Base-by-base conservation (phyloP, 2,113 vertebrate genomes). In the Poeciliopsis occidentalis region DNA sequence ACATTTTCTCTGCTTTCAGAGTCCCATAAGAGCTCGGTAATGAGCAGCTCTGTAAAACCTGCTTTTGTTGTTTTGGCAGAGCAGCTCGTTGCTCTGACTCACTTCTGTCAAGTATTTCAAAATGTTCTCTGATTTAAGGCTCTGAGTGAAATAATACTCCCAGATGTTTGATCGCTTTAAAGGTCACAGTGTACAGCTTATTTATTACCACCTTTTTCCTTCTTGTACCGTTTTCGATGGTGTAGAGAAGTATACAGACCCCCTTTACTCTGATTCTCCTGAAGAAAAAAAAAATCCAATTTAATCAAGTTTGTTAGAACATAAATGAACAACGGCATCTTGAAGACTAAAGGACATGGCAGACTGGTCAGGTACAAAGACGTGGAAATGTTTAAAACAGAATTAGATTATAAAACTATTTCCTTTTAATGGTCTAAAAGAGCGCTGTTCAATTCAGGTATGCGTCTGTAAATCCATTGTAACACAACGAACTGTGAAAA, bases 111-210 rank as follows among this genome's bases (percentile, higher is more conserved):
- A 34, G 3, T 64, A 10, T 69, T 30, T 12, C 29, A 66, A 69
- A 65, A 80, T n/a, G 34, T 69, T 29, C 69, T 51, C 47, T 71
- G 47, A 66, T 82, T 70, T 75, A 57, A 77, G 37, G 2, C 72
- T 66, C 60, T 8, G 24, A 74, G n/a, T 77, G 0, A 3, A 8
- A 78, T 73, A 57, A n/a, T 71, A 44, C 72, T 71, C 69, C 69
- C 31, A 63, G 13, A 39, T 51, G 47, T 64, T 30, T 64, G 64
- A 80, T 76, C 65, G 27, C 7, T 32, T 78, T 60, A 44, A 63
- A 63, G 67, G 51, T 61, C 29, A 62, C 24, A 19, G 51, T 8
- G 27, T 57, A 44, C 6, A 12, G 30, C 0, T 75, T 24, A 39
- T 51, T 54, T 54, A 54, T 54, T 17, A 17, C 47, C 19, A 54